A percentile compares a stretch with the other conserved stretches of the same genome.
phyloP scores from a whole-genome alignment of 2,113 vertebrate genomes.

The Galeopterus variegatus region DNA sequence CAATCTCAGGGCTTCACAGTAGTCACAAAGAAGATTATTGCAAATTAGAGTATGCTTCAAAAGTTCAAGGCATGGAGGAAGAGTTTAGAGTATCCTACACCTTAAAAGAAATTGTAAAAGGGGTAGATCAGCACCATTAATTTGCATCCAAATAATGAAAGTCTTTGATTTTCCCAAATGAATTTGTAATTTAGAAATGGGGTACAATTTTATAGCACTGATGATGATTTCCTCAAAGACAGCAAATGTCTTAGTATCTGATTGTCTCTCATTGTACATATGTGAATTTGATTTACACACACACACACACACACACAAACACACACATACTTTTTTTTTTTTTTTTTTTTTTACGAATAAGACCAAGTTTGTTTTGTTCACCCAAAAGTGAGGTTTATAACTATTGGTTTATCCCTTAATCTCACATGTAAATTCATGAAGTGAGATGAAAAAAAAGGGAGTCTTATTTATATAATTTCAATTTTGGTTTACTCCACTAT shows the following conservation, averaged over 20 bases:
- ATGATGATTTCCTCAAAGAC: neutral
- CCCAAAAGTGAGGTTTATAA: neutral
- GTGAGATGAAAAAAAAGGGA: neutral
- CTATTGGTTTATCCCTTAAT: neutral
- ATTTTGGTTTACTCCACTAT: neutral
- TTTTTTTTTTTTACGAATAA: slow-evolving; percentile 8
- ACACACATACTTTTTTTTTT: neutral
- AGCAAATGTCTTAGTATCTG: neutral
- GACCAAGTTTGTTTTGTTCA: slow-evolving; percentile 40
- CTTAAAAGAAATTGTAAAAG: slow-evolving; percentile 14
- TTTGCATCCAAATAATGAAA: neutral
- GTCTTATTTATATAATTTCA: neutral
- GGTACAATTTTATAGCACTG: neutral
- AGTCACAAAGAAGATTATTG: neutral
- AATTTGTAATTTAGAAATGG: slow-evolving; percentile 42
- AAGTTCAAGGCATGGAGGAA: neutral
- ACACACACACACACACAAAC: neutral
- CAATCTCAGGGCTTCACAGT: neutral
- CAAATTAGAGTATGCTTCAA: slow-evolving; percentile 40
- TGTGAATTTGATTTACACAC: neutral
- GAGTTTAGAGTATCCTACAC: neutral
- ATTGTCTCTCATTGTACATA: neutral
- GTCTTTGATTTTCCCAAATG: neutral
- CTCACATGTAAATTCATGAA: neutral
- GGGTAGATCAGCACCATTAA: neutral